Conservation (phyloP, 2,888 invertebrate genomes). For the Cantharis rufa region DNA sequence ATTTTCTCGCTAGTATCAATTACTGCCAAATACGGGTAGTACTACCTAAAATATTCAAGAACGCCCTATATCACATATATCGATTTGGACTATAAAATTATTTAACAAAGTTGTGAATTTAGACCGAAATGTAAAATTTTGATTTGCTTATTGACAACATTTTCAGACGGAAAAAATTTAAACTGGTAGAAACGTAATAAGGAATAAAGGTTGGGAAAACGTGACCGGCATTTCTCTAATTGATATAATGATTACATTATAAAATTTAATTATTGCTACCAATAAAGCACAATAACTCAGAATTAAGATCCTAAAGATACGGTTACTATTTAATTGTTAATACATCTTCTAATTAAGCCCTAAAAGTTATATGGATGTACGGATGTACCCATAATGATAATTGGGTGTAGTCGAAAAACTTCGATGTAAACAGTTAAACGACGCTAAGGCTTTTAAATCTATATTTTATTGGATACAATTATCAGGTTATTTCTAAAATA, state of each 20-base stretch:
- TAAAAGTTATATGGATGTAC: background rate
- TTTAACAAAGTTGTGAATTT: background rate
- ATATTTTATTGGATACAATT: background rate
- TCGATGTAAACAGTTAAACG: background rate
- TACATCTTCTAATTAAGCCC: background rate
- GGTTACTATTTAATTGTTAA: background rate
- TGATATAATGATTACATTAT: background rate
- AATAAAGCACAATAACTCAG: background rate
- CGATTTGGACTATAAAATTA: background rate
- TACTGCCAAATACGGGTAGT: background rate
- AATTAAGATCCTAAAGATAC: background rate
- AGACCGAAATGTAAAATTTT: background rate
- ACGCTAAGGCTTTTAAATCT: background rate
- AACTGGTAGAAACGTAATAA: background rate
- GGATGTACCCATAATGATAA: background rate
- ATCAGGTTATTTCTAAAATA: background rate
- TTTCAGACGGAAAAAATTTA: background rate
- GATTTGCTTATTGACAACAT: background rate
- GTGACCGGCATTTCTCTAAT: background rate
- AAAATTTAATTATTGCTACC: background rate
- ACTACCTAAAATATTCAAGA: background rate
- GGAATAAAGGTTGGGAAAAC: background rate
- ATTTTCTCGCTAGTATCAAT: slow-evolving; percentile 14
- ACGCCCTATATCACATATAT: background rate
- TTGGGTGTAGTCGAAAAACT: background rate